phyloP scores from a whole-genome alignment of 2,888 invertebrate genomes.

The Tetranychus truncatus region DNA sequence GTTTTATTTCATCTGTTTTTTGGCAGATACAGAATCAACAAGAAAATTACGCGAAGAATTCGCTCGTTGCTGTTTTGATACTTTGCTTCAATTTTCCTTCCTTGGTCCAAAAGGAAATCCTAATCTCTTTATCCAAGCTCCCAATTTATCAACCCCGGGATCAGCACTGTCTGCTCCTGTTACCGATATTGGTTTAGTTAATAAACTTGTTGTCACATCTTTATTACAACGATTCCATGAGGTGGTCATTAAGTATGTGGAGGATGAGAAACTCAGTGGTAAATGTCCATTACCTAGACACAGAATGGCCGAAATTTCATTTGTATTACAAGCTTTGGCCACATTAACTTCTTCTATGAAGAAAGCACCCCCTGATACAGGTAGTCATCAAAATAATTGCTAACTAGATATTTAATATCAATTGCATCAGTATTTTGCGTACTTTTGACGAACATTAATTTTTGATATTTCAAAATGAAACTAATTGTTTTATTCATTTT shows the following conservation, averaged over 20 bases:
- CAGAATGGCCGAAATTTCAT: slow-evolving; percentile 80
- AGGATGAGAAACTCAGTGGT: slow-evolving; percentile 61
- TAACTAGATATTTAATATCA: neutral
- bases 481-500: slow-evolving; percentile 24
- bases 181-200: slow-evolving; percentile 39
- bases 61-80: slow-evolving; percentile 88
- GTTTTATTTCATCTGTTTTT: slow-evolving; percentile 11
- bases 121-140: slow-evolving; percentile 20
- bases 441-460: neutral
- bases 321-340: slow-evolving; percentile 80
- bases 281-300: slow-evolving; percentile 75
- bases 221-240: slow-evolving; percentile 78
- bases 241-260: slow-evolving; percentile 67
- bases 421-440: neutral
- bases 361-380: slow-evolving; percentile 58
- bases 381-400: neutral
- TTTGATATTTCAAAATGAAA: slow-evolving; percentile 17
- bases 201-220: slow-evolving; percentile 59
- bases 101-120: slow-evolving; percentile 32
- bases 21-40: slow-evolving; percentile 53
- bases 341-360: slow-evolving; percentile 79
- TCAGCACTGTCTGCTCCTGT: slow-evolving; percentile 2
- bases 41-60: slow-evolving; percentile 70
- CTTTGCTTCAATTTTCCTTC: slow-evolving; percentile 71
- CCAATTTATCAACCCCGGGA: slow-evolving; percentile 20